A percentile compares a stretch with the other conserved stretches of the same genome.
Conservation (phyloP, 2,113 vertebrate genomes). For the Lophotis ruficrista region DNA sequence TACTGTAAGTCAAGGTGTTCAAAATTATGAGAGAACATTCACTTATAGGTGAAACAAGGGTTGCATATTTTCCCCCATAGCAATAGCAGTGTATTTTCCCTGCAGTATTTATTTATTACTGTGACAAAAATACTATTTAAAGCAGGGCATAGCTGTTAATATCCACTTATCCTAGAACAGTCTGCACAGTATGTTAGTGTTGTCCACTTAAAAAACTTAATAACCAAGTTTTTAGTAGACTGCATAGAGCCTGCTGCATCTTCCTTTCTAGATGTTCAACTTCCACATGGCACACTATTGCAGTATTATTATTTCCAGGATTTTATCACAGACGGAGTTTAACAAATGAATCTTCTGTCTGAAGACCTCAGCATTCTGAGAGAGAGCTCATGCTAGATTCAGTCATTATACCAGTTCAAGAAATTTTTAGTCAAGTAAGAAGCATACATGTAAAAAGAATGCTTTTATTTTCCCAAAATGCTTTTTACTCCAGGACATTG, state of each 20-base stretch:
- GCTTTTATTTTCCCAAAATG: neutral
- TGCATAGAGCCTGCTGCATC: neutral
- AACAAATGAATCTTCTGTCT: neutral
- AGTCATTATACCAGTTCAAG: neutral
- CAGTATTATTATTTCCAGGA: neutral
- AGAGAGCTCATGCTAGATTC: neutral
- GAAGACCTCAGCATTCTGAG: neutral
- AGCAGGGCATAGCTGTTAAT: neutral
- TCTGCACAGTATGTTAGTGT: neutral
- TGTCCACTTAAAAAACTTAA: neutral
- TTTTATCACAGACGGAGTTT: neutral
- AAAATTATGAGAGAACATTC: neutral
- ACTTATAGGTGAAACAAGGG: neutral
- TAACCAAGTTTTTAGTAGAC: neutral
- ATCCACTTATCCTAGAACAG: neutral
- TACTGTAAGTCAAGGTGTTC: neutral
- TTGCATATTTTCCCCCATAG: neutral
- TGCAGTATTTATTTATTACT: neutral
- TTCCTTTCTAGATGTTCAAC: neutral
- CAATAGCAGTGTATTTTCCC: neutral
- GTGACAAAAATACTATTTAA: neutral
- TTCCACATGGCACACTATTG: neutral
- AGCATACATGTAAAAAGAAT: neutral
- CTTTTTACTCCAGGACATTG: neutral
- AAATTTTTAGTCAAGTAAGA: neutral